phyloP scores from a whole-genome alignment of 2,888 invertebrate species.

The Pandemis heparana region DNA sequence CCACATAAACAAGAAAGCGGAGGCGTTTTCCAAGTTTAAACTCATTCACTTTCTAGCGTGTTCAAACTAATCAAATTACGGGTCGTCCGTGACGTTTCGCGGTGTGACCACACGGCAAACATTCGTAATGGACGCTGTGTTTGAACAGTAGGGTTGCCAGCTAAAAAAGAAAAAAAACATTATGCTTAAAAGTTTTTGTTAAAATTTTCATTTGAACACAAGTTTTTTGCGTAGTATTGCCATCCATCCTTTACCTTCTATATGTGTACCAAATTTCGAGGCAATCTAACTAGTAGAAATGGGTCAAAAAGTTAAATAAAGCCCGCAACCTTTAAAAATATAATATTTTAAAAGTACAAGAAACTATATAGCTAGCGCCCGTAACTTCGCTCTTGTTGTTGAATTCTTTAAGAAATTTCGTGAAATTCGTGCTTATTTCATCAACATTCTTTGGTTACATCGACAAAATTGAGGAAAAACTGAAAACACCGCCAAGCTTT shows the following conservation, averaged over 20 bases:
- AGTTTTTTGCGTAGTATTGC: too few species aligned
- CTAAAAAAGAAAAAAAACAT: not conserved
- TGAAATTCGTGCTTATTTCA: not conserved
- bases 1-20: conserved; percentile 19
- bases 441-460: not conserved
- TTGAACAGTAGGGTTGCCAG: conserved; percentile 19
- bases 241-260: too few species aligned
- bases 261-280: too few species aligned
- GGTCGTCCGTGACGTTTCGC: conserved; percentile 52
- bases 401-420: too few species aligned
- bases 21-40: conserved; percentile 43
- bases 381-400: too few species aligned
- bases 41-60: conserved; percentile 68
- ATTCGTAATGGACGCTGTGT: conserved; percentile 43
- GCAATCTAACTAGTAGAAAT: too few species aligned
- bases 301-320: too few species aligned
- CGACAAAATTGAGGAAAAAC: too few species aligned
- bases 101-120: conserved; percentile 64
- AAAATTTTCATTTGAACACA: too few species aligned
- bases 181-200: not conserved
- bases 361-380: too few species aligned
- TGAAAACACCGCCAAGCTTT: not conserved
- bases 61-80: conserved; percentile 68
- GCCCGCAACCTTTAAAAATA: too few species aligned
- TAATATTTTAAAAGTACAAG: too few species aligned